A percentile compares a stretch with the other conserved stretches of the same genome.
Evolutionary conservation across 1,140 invertebrate species (phyloP).

Genomic region (Cotesia vestalis): DNA sequence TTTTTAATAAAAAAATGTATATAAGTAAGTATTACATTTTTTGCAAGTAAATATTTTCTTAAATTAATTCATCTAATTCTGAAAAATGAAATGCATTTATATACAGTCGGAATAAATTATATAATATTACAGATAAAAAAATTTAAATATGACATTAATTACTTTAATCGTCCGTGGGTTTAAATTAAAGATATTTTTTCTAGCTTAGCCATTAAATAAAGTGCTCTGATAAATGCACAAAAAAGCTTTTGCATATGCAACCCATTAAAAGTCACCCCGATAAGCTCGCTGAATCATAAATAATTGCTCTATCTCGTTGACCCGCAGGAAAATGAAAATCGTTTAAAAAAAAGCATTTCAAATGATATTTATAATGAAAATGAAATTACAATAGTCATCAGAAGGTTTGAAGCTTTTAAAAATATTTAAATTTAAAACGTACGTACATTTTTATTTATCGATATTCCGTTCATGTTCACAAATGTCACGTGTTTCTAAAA

Average conservation of each 20-base stretch:
- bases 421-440: slow-evolving; percentile 15
- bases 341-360: not conserved
- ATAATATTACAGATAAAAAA: too few species aligned
- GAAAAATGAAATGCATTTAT: not conserved
- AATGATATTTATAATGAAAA: not conserved
- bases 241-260: slow-evolving; percentile 13
- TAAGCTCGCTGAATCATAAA: slow-evolving; percentile 16
- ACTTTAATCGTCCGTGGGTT: too few species aligned
- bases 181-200: slow-evolving; percentile 7
- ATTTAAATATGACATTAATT: too few species aligned
- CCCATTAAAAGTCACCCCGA: slow-evolving; percentile 14
- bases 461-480: slow-evolving; percentile 52
- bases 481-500: slow-evolving; percentile 45
- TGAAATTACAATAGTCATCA: not conserved
- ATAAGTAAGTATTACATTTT: too few species aligned
- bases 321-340: not conserved
- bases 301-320: slow-evolving; percentile 18
- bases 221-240: slow-evolving; percentile 6
- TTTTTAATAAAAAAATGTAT: too few species aligned
- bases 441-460: slow-evolving; percentile 54
- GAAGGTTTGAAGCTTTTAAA: not conserved
- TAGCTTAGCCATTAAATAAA: not conserved
- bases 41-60: too few species aligned
- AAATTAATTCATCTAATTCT: too few species aligned
- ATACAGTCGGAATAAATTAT: too few species aligned